These are phyloP conservation scores for Python bivittatus DNA, from an alignment of 2,113 vertebrate genomes.

Conservation along the genomic window DNA sequence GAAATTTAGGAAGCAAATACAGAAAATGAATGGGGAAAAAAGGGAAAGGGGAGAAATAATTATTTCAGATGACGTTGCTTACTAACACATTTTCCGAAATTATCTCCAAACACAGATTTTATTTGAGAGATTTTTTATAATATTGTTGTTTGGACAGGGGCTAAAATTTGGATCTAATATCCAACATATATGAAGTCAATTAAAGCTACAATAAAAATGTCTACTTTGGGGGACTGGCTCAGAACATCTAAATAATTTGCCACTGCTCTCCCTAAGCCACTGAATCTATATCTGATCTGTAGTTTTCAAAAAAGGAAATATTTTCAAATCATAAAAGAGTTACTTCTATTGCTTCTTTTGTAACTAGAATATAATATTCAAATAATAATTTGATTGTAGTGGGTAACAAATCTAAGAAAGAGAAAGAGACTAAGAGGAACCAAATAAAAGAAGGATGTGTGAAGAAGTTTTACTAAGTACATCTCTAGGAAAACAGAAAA, in stretches of 20 bases:
- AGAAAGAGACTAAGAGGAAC: too few relatives aligned
- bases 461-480: background rate
- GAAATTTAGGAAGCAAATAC: background rate
- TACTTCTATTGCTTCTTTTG: background rate
- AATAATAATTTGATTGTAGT: too few relatives aligned
- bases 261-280: background rate
- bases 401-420: too few relatives aligned
- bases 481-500: background rate
- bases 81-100: constrained; percentile 19
- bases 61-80: background rate
- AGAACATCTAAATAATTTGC: constrained; percentile 24
- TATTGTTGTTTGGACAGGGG: background rate
- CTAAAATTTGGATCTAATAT: constrained; percentile 10
- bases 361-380: background rate
- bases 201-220: constrained; percentile 4
- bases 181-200: constrained; percentile 29
- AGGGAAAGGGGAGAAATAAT: background rate
- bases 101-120: constrained; percentile 24
- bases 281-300: constrained; percentile 6
- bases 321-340: background rate
- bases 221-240: constrained; percentile 9
- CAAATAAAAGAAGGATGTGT: background rate
- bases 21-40: constrained; percentile 8
- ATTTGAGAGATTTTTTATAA: constrained; percentile 24
- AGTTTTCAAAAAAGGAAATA: background rate